Evolutionary conservation across 2,888 invertebrate species (phyloP).

Genomic region (Aleiodes alternator): DNA sequence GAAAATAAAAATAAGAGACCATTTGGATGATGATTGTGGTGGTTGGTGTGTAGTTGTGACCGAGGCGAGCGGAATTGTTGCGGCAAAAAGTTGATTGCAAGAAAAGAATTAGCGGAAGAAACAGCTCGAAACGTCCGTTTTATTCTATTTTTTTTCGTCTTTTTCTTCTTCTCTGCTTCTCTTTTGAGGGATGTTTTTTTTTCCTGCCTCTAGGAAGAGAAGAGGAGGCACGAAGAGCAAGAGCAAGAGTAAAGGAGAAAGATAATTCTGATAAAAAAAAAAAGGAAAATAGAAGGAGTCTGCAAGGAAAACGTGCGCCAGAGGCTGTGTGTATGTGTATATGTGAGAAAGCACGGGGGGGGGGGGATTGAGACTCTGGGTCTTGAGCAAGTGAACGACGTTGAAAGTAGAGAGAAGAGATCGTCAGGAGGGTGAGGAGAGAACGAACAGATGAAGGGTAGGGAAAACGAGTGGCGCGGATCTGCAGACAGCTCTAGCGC

Average conservation of each 20-base stretch:
- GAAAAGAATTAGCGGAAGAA: conserved; percentile 70
- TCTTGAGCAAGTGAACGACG: conserved; percentile 44
- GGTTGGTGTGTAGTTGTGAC: neutral
- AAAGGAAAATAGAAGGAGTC: conserved; percentile 38
- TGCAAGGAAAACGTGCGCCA: conserved; percentile 34
- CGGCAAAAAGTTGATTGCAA: conserved; percentile 64
- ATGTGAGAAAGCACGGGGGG: conserved; percentile 19
- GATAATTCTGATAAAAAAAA: conserved; percentile 33
- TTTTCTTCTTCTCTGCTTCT: conserved; percentile 37
- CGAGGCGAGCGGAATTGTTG: conserved; percentile 10
- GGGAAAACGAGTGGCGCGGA: conserved; percentile 59
- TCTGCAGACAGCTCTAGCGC: conserved; percentile 65
- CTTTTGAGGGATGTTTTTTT: conserved; percentile 51
- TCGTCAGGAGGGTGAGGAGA: conserved; percentile 41
- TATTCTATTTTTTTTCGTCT: conserved; percentile 31
- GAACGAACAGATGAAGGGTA: conserved; percentile 45
- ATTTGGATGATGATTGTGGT: too few relatives aligned
- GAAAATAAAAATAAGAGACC: conserved; percentile 1
- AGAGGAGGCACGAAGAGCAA: conserved; percentile 37
- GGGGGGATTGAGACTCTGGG: conserved; percentile 21
- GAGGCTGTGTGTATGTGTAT: conserved; percentile 19
- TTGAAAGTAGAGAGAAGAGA: conserved; percentile 51
- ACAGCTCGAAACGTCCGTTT: conserved; percentile 56
- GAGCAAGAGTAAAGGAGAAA: conserved; percentile 36
- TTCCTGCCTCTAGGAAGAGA: conserved; percentile 58